Conservation (phyloP, 2,797 vertebrate genomes). For the Petrocephalus schoutedeni region DNA sequence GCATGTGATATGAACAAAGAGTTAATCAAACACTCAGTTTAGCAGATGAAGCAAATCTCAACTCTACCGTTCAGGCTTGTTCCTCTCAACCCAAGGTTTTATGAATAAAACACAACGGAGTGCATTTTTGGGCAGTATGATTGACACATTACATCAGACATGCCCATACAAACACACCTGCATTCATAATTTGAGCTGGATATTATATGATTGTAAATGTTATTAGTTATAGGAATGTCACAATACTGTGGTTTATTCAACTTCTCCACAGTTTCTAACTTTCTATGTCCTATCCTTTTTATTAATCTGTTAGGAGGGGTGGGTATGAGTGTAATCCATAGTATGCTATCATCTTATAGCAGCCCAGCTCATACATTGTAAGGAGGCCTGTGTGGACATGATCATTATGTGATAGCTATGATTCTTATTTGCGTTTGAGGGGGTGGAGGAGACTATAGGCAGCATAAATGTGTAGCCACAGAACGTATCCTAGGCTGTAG, state of each 20-base stretch:
- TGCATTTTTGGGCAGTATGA: background rate
- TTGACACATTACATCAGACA: background rate
- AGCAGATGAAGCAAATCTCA: background rate
- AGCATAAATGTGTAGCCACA: too few relatives aligned
- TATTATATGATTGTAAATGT: background rate
- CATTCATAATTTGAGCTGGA: background rate
- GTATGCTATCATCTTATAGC: background rate
- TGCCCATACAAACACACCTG: background rate
- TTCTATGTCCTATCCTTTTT: background rate
- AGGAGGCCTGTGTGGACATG: background rate
- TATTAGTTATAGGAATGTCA: background rate
- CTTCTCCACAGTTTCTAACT: background rate
- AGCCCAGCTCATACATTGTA: background rate
- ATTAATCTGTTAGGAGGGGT: background rate
- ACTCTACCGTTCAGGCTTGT: background rate
- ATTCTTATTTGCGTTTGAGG: background rate
- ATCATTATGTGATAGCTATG: background rate
- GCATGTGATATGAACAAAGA: background rate
- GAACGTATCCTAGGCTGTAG: background rate
- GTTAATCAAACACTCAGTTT: background rate
- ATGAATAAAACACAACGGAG: background rate
- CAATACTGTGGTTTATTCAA: background rate
- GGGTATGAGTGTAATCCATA: background rate
- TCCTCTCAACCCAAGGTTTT: background rate
- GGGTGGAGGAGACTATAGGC: background rate